phyloP scores from a whole-genome alignment of 2,113 vertebrate species.

The Barbus barbus region DNA sequence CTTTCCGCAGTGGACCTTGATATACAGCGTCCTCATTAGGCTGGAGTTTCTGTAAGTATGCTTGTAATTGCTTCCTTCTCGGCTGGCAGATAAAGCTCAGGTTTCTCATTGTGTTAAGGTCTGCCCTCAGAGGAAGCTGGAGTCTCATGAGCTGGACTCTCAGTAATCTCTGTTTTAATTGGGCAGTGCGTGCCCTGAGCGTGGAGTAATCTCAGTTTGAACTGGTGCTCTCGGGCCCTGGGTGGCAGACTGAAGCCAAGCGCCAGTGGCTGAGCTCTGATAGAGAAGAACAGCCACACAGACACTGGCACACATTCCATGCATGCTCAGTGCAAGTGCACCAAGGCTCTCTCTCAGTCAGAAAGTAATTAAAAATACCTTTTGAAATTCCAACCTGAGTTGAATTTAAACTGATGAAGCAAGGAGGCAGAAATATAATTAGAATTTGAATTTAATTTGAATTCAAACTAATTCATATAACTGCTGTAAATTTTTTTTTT shows the following conservation, averaged over 20 bases:
- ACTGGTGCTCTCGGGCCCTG: background rate
- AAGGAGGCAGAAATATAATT: background rate
- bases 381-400: background rate
- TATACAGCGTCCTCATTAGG: slow-evolving; percentile 26
- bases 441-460: background rate
- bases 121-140: slow-evolving; percentile 9
- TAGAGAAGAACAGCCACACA: slow-evolving; percentile 15
- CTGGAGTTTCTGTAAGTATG: slow-evolving; percentile 19
- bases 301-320: background rate
- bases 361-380: background rate
- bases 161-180: slow-evolving; percentile 40
- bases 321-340: background rate
- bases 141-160: slow-evolving; percentile 13
- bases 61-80: slow-evolving; percentile 36
- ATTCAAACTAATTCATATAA: too few species aligned
- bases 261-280: slow-evolving; percentile 1
- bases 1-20: background rate
- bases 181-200: slow-evolving; percentile 12
- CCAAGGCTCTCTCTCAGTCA: background rate
- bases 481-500: too few species aligned
- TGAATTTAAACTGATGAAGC: background rate
- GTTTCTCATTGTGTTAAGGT: slow-evolving; percentile 28
- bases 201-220: slow-evolving; percentile 20
- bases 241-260: background rate
- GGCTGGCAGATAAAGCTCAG: slow-evolving; percentile 32